A percentile compares a stretch with the other conserved stretches of the same genome.
phyloP scores from a whole-genome alignment of 2,797 vertebrate genomes.

The Schizopygopsis pylzovi region DNA sequence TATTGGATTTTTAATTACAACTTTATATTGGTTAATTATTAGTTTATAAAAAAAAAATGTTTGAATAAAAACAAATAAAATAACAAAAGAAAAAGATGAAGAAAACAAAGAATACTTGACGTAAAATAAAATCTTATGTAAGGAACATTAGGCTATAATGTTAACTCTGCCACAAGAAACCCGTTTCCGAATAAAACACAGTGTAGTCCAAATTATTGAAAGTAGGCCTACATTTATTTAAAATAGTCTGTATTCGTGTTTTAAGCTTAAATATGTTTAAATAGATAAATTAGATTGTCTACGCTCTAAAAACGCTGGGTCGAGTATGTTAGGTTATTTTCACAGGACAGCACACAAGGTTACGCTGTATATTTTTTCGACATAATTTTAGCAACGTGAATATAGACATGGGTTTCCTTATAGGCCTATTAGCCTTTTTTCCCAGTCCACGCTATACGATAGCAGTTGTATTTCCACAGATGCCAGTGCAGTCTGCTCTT shows the following conservation, averaged over 20 bases:
- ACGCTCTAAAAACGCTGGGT: neutral
- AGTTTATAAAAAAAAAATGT: too few species aligned
- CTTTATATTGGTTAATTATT: neutral
- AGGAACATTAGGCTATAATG: too few species aligned
- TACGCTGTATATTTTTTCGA: neutral
- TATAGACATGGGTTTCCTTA: neutral
- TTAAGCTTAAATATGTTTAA: neutral
- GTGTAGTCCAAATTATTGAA: neutral
- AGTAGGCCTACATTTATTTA: too few species aligned
- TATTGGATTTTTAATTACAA: too few species aligned
- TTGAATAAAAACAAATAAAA: too few species aligned
- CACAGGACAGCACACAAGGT: neutral
- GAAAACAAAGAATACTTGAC: too few species aligned
- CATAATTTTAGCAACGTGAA: neutral
- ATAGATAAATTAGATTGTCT: too few species aligned
- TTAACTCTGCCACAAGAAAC: too few species aligned
- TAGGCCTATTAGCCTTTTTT: neutral
- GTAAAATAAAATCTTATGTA: too few species aligned
- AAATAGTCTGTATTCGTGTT: too few species aligned
- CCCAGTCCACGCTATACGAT: neutral
- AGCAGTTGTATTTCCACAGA: neutral
- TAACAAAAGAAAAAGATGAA: too few species aligned
- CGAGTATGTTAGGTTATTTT: neutral
- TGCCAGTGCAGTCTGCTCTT: neutral
- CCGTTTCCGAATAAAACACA: neutral